Evolutionary conservation across 35 echinoderm and acorn worm genomes (phyloP), one percentile per base, ranked within the genome.

Genomic region (Lytechinus pictus): DNA sequence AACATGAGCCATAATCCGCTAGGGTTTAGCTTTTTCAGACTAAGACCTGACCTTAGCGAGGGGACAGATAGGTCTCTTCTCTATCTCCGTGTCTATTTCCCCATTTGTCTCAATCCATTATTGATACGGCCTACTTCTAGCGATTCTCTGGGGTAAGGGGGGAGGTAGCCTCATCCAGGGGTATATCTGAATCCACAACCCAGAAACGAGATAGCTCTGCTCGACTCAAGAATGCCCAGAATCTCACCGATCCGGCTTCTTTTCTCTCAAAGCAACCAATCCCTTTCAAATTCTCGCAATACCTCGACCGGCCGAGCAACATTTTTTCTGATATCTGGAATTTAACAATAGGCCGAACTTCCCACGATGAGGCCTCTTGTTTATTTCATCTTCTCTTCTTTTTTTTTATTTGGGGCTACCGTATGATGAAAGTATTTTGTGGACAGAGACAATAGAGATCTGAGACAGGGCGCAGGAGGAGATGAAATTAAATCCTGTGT

Each of bases 41-140:
- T 79, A 79, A 79, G 88, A 90, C 88, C 88, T 54, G 29, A 90
- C 28, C 52, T 54, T 54, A 90, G 3, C 88, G 9, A n/a, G 1
- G 11, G 33, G 55, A 8, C 11, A 27, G n/a, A 90, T 14, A 11
- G 28, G 16, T 90, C 88, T 21, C 88, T 33, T 29, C 88, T 90
- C 88, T 51, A 90, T 90, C 88, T 90, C 88, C 8, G 52, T 90
- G 88, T 90, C 88, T 90, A 21, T 51, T 90, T 90, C 88, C 88
- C 88, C 88, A 90, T 90, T 90, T 90, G 88, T 90, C 88, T 3
- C 88, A 28, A 90, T 90, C 88, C 88, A 90, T 90, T 90, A 90
- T 90, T 90, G 88, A 90, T 90, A 90, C 52, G 88, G 29, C 88
- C 88, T 90, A 90, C 88, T 90, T 90, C 52, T 90, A 13, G 9